phyloP scores from a whole-genome alignment of 2,113 vertebrate genomes.

The Stomatorhinus ivindoensis region DNA sequence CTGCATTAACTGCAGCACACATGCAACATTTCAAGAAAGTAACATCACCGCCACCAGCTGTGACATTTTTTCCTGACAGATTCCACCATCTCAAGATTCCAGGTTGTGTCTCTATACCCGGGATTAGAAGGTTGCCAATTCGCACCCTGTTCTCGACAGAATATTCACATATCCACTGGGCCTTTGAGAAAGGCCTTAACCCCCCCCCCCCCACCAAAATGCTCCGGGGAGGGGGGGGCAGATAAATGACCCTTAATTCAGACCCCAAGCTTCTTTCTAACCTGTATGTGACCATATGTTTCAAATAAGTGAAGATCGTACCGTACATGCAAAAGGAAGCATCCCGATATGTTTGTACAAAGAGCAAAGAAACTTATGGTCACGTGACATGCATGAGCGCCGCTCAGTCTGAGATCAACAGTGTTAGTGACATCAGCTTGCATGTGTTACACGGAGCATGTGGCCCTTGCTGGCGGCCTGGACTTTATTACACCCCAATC shows the following conservation, averaged over 20 bases:
- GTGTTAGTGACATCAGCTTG: background rate
- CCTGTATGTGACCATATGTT: background rate
- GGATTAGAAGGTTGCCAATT: background rate
- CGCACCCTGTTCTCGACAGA: background rate
- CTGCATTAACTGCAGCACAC: background rate
- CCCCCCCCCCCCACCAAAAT: background rate
- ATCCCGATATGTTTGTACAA: background rate
- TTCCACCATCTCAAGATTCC: background rate
- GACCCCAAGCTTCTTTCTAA: background rate
- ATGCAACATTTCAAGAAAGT: background rate
- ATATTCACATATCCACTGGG: background rate
- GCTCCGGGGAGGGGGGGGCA: background rate
- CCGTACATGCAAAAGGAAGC: background rate
- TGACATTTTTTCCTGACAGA: background rate
- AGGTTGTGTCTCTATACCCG: background rate
- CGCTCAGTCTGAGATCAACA: background rate
- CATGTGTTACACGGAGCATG: background rate
- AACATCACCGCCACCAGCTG: background rate
- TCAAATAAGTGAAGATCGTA: background rate
- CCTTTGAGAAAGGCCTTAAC: background rate
- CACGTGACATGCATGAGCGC: background rate
- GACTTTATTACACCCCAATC: background rate
- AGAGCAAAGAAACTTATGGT: background rate
- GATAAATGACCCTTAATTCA: background rate
- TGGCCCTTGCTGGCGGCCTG: background rate